Evolutionary conservation across 2,888 invertebrate genomes (phyloP).

Genomic region (Rhogogaster chlorosoma): DNA sequence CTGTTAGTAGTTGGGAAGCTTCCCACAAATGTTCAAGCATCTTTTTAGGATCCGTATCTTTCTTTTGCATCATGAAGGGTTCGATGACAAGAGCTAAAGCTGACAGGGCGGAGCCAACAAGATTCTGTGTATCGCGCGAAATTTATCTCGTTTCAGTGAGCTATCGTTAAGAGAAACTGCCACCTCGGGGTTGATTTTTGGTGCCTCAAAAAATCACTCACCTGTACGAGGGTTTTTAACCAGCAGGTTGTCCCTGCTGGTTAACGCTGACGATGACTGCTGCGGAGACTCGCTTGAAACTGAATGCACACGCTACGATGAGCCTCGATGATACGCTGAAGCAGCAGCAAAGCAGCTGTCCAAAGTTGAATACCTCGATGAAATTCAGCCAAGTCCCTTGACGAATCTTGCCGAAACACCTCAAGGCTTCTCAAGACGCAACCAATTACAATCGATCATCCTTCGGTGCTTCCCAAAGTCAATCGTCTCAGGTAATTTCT

Average conservation of each 20-base stretch:
- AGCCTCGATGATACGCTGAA: too few relatives aligned
- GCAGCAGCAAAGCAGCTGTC: too few relatives aligned
- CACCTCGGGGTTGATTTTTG: constrained; percentile 28
- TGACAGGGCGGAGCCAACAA: constrained; percentile 41
- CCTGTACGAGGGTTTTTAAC: constrained; percentile 30
- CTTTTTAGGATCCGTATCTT: constrained; percentile 21
- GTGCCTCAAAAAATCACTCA: constrained; percentile 6
- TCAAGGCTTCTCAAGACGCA: too few relatives aligned
- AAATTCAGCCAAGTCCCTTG: too few relatives aligned
- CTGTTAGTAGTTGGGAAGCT: constrained; percentile 38
- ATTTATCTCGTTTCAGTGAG: constrained; percentile 26
- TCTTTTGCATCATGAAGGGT: constrained; percentile 8
- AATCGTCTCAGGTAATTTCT: too few relatives aligned
- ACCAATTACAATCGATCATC: too few relatives aligned
- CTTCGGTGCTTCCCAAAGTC: too few relatives aligned
- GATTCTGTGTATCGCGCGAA: not conserved
- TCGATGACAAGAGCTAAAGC: constrained; percentile 37
- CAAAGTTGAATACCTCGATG: too few relatives aligned
- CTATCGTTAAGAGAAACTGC: constrained; percentile 11
- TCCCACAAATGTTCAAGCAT: constrained; percentile 41
- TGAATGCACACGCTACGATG: too few relatives aligned
- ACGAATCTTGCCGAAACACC: too few relatives aligned
- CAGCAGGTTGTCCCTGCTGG: constrained; percentile 23
- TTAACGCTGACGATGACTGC: too few relatives aligned
- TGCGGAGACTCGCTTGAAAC: too few relatives aligned